phyloP scores from a whole-genome alignment of 2,888 invertebrate species.

The Tipula helvola region DNA sequence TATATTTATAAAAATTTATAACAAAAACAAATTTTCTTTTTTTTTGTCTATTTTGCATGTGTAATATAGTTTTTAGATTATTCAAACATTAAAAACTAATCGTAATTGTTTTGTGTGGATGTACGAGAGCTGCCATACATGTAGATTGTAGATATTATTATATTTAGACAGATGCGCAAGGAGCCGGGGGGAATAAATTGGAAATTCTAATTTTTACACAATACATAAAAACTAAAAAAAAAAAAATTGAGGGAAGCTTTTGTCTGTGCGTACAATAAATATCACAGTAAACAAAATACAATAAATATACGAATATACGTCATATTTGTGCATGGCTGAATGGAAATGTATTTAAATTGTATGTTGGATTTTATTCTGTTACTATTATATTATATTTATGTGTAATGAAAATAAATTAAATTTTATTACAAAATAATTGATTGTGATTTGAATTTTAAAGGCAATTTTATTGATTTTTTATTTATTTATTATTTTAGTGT shows the following conservation, averaged over 20 bases:
- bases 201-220: neutral
- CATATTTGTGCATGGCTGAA: neutral
- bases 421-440: neutral
- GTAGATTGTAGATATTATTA: neutral
- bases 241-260: neutral
- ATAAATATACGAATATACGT: no score
- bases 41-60: neutral
- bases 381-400: neutral
- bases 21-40: neutral
- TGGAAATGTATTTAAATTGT: neutral
- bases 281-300: no score
- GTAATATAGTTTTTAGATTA: neutral
- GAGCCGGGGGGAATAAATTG: neutral
- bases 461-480: neutral
- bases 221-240: no score
- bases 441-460: neutral
- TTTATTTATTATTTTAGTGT: neutral
- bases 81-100: neutral
- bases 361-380: neutral
- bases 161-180: neutral
- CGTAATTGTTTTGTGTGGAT: neutral
- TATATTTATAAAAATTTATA: neutral
- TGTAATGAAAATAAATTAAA: neutral
- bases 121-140: neutral
- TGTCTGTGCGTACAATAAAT: neutral